Evolutionary conservation across 2,113 vertebrate species (phyloP), one percentile per base, ranked within the genome.

Genomic region (Heterocephalus glaber): DNA sequence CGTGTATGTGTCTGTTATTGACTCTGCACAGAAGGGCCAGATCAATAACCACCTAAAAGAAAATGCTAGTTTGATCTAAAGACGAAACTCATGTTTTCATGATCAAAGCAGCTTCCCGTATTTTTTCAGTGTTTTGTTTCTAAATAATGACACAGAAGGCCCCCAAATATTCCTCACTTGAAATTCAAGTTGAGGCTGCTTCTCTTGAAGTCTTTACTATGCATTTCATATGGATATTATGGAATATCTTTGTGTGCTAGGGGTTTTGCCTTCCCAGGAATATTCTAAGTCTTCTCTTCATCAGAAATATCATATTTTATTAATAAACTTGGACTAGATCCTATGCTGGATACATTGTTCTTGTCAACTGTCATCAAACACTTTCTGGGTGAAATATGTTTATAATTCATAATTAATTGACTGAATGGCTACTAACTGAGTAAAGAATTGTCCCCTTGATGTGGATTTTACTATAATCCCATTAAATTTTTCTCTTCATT

Each of bases 21-120:
- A 89, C 89, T 89, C 52, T 54, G 6, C 44, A 65, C 35, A 70
- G 61, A 92, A 94, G 30, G 77, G 28, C 47, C 41, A 76, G 83
- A 61, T 68, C 74, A 86, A 86, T 66, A 85, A 49, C n/a, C 56
- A 89, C 10, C 20, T 66, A 7, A 81, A 94, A 92, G 88, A 70
- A 86, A 94, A 95, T 1, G 24, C 35, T 49, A 92, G 66, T 63
- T 92, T 81, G 54, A 79, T 94, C 70, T 82, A 56, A 72, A 96
- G 90, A 17, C 0, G 17, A 94, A 96, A 30, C 61, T 96, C 30
- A 10, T 58, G 85, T 58, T 95, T 94, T 72, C 35, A 47, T 58
- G 89, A 96, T 83, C 90, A 90, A 77, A 95, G 77, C 30, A 81
- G 26, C 35, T 77, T 84, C 83, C 76, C 54, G 6, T 35, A 44